phyloP scores from a whole-genome alignment of 1,140 invertebrate genomes.

The Platyscapa corneri region DNA sequence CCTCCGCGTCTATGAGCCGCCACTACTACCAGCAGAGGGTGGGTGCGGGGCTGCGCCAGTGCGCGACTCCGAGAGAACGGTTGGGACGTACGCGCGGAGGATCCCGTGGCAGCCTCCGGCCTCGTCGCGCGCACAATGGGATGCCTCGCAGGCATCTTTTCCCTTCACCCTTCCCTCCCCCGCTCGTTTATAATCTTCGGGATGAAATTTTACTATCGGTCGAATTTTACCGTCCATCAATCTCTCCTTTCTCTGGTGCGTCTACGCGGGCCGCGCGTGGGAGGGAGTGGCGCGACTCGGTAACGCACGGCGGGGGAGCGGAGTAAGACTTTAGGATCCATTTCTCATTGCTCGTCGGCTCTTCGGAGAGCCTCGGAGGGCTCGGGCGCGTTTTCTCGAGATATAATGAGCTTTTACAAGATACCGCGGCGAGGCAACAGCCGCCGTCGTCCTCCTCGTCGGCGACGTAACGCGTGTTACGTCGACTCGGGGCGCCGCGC shows the following conservation, averaged over 20 bases:
- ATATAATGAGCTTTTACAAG: constrained; percentile 45
- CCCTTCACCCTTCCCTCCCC: background rate
- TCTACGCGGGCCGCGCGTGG: no score
- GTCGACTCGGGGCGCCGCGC: background rate
- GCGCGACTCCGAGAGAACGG: constrained; percentile 3
- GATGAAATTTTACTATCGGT: constrained; percentile 40
- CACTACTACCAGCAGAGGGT: no score
- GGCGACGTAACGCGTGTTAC: background rate
- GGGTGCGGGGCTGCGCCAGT: no score
- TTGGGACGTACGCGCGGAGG: background rate
- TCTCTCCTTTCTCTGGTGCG: background rate
- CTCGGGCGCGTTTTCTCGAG: background rate
- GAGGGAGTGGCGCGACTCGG: background rate
- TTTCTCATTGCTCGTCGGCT: constrained; percentile 37
- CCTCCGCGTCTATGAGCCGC: background rate
- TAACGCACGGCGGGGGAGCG: background rate
- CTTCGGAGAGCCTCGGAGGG: background rate
- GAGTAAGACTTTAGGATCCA: constrained; percentile 7
- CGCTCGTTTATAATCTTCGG: constrained; percentile 41
- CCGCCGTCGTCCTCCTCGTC: no score
- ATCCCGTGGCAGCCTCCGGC: background rate
- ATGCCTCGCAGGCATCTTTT: constrained; percentile 13
- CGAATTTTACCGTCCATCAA: constrained; percentile 40
- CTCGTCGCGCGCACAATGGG: constrained; percentile 9
- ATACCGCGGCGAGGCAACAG: background rate